These are phyloP conservation scores for Menidia menidia DNA, from an alignment of 2,797 vertebrate genomes.

Conservation along the genomic window DNA sequence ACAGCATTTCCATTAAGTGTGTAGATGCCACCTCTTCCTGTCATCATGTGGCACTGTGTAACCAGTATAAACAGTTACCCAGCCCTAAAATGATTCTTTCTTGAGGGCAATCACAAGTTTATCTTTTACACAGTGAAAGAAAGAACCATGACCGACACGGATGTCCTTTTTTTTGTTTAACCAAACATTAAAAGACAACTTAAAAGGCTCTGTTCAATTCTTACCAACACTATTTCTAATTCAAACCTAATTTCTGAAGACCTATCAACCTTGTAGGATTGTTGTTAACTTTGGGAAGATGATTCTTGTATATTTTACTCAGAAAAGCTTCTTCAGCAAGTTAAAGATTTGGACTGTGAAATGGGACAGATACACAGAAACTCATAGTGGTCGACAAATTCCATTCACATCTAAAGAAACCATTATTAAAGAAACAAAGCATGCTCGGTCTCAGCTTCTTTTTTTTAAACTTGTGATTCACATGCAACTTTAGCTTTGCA, in stretches of 20 bases:
- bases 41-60: conserved; percentile 13
- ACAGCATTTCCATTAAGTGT: conserved; percentile 68
- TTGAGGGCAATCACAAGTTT: conserved; percentile 36
- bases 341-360: background rate
- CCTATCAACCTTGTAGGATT: background rate
- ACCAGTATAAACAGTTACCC: conserved; percentile 22
- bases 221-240: no score
- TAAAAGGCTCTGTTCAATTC: no score
- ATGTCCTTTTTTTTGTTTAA: background rate
- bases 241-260: background rate
- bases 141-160: background rate
- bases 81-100: background rate
- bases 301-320: background rate
- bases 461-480: background rate
- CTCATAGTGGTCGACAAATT: no score
- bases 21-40: conserved; percentile 29
- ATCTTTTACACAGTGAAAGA: conserved; percentile 7
- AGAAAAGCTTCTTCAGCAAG: background rate
- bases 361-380: background rate
- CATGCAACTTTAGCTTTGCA: background rate
- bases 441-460: no score
- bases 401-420: background rate
- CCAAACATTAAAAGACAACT: no score
- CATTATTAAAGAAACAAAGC: background rate
- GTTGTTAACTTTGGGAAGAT: background rate